Conservation (phyloP, 1,140 invertebrate species). For the Brachionus plicatilis region DNA sequence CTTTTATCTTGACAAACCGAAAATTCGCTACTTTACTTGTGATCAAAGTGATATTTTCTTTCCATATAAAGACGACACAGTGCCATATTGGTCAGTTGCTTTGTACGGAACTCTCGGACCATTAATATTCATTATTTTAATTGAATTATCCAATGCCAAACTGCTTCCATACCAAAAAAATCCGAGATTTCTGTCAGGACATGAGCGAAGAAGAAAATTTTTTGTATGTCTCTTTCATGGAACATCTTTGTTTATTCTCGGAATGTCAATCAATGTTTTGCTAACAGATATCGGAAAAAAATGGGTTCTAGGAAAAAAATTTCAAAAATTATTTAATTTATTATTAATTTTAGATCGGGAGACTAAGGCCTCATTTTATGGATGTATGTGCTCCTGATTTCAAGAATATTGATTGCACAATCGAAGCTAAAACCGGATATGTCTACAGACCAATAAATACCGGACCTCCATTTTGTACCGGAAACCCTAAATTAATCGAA, state of each 20-base stretch:
- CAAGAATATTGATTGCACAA: not conserved
- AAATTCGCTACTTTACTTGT: constrained; percentile 32
- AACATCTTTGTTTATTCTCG: constrained; percentile 24
- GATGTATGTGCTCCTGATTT: constrained; percentile 59
- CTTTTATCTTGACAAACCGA: not conserved
- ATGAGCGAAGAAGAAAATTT: not conserved
- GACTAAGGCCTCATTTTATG: constrained; percentile 86
- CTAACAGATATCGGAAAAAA: constrained; percentile 85
- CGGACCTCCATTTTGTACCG: constrained; percentile 50
- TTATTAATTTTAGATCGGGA: constrained; percentile 81
- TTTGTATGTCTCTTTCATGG: constrained; percentile 20
- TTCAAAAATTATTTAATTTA: constrained; percentile 61
- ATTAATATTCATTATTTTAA: not conserved
- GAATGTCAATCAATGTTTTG: constrained; percentile 19
- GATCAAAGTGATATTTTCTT: constrained; percentile 16
- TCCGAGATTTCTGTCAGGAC: not conserved
- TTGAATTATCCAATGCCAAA: constrained; percentile 17
- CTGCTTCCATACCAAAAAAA: constrained; percentile 17
- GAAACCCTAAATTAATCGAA: constrained; percentile 42
- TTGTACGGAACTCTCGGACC: not conserved
- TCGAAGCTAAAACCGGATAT: not conserved
- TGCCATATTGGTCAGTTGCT: constrained; percentile 31
- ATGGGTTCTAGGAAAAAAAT: not conserved
- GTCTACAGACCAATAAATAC: constrained; percentile 48
- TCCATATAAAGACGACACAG: constrained; percentile 17